Conservation (phyloP, 2,797 vertebrate species). For the Leontopithecus rosalia region DNA sequence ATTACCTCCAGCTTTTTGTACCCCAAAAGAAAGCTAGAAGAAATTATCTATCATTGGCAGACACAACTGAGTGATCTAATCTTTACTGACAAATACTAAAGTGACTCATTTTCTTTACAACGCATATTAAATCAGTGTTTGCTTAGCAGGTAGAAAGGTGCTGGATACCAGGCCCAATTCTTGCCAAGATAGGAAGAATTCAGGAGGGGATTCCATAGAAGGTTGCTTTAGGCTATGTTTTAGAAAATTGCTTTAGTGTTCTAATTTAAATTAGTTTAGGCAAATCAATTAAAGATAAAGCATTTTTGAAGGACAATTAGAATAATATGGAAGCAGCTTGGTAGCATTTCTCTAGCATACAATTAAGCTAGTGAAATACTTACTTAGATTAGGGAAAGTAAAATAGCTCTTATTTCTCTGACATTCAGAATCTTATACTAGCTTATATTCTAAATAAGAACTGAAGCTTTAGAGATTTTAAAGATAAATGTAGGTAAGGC, state of each 20-base stretch:
- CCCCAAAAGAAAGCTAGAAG: neutral
- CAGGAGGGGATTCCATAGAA: neutral
- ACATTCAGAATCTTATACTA: neutral
- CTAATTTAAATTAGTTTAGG: constrained; percentile 46
- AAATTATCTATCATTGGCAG: neutral
- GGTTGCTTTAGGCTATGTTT: constrained; percentile 1
- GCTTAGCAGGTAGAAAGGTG: neutral
- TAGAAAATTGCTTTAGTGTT: constrained; percentile 19
- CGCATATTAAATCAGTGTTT: neutral
- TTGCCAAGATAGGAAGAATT: neutral
- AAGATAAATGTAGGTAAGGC: neutral
- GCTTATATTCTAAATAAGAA: neutral
- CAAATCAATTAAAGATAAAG: constrained; percentile 17
- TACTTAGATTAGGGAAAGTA: constrained; percentile 5
- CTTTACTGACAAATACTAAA: neutral
- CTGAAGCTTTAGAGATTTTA: constrained; percentile 28
- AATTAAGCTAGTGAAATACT: constrained; percentile 37
- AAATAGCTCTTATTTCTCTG: constrained; percentile 28
- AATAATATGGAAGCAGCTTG: neutral
- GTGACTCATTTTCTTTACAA: constrained; percentile 7
- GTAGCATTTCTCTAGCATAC: neutral
- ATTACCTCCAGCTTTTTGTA: neutral
- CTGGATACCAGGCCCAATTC: neutral
- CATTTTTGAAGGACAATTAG: constrained; percentile 31
- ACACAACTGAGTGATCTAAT: neutral